These are phyloP conservation scores for Gastrophryne carolinensis DNA, from an alignment of 2,797 vertebrate genomes.

Conservation along the genomic window DNA sequence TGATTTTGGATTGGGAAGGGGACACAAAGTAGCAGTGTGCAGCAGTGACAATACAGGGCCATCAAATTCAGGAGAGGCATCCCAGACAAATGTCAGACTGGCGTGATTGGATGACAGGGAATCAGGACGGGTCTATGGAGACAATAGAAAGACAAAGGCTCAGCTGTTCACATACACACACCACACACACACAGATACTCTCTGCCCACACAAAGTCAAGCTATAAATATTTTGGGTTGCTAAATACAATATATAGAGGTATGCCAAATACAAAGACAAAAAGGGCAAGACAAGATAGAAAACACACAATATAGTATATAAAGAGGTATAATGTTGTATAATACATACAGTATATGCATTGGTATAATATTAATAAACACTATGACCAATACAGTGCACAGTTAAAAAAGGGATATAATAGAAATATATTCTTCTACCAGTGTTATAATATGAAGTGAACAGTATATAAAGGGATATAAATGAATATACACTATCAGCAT, in stretches of 20 bases:
- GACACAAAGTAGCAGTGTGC: neutral
- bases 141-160: conserved; percentile 40
- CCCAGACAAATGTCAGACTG: neutral
- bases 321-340: neutral
- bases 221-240: no score
- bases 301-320: neutral
- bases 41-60: neutral
- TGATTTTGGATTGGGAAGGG: neutral
- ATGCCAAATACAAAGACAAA: no score
- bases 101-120: neutral
- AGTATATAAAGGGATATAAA: neutral
- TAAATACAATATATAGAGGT: no score
- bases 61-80: neutral
- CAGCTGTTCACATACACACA: conserved; percentile 32
- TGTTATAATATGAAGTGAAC: neutral
- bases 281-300: no score
- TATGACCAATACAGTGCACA: no score
- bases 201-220: no score
- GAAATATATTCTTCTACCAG: neutral
- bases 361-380: no score
- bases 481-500: neutral
- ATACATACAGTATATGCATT: neutral
- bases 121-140: neutral
- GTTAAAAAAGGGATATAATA: neutral
- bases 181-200: no score